These are phyloP conservation scores for Aphidius gifuensis DNA, from an alignment of 1,140 invertebrate genomes.

Conservation along the genomic window DNA sequence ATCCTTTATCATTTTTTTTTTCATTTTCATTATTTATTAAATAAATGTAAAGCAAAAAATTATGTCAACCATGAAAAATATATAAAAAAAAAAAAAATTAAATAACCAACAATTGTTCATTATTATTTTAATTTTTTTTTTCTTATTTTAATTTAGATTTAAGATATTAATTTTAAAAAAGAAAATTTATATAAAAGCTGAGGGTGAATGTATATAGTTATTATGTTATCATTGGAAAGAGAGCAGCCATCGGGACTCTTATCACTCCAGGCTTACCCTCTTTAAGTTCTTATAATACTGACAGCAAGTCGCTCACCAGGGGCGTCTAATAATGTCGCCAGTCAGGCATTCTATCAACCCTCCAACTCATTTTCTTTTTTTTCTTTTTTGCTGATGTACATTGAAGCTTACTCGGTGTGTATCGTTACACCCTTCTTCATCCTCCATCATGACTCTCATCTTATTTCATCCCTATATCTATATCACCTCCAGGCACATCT, in stretches of 20 bases:
- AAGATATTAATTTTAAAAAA: not conserved
- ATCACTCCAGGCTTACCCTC: constrained; percentile 35
- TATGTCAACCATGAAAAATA: not conserved
- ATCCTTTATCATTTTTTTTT: too few relatives aligned
- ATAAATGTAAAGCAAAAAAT: too few relatives aligned
- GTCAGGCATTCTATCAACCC: constrained; percentile 49
- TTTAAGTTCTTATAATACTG: constrained; percentile 30
- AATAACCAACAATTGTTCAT: constrained; percentile 23
- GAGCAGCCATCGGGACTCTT: constrained; percentile 40
- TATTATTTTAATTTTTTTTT: not conserved
- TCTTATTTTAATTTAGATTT: not conserved
- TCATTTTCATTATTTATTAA: too few relatives aligned
- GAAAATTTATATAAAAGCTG: not conserved
- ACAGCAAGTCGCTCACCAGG: constrained; percentile 42
- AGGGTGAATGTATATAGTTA: constrained; percentile 10
- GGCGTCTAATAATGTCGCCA: constrained; percentile 58
- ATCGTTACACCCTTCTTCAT: not conserved
- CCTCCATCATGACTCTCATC: constrained; percentile 1
- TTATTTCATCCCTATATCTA: not conserved
- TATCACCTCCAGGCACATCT: not conserved
- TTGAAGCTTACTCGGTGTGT: constrained; percentile 6
- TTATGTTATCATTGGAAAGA: constrained; percentile 5
- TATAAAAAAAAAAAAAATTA: constrained; percentile 1
- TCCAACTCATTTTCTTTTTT: constrained; percentile 31
- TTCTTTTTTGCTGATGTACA: constrained; percentile 21